Evolutionary conservation across 2,888 invertebrate species (phyloP), one percentile per base, ranked within the genome.

Genomic region (Agonopterix subpropinquella): DNA sequence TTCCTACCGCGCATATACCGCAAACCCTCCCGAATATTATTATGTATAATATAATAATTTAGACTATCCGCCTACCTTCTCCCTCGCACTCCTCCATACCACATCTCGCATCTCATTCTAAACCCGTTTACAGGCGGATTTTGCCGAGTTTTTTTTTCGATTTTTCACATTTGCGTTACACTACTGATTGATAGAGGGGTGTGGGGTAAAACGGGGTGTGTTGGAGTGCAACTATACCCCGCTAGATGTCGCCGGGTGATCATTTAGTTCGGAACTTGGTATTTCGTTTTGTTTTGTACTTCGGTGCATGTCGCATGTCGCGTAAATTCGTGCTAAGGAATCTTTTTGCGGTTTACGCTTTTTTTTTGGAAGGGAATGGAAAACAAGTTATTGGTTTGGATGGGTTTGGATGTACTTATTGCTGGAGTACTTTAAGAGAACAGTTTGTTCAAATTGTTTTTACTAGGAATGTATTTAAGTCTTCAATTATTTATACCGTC

Each of bases 1-100:
- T 69, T 10, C 39, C 49, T 51, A 43, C 45, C 51, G 54, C 10
- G 8, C 62, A 56, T 68, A 68, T 77, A 71, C 77, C 45, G 45
- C 45, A 53, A 55, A 65, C 63, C 64, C 70, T 61, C 67, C 70
- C 68, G 67, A 78, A 77, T 80, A 77, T 80, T 77, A 78, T 77
- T 80, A 80, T 74, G 77, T 80, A 77, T 79, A 77, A 76, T 77
- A 79, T 71, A 78, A 80, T 81, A 80, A 82, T 80, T 80, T 77
- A 78, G 81, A 74, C 78, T 70, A 77, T 74, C 66, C 71, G 65
- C 57, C 57, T 51, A 50, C 50, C 45, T 7, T 72, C 62, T 62
- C 72, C 72, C 57, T n/a, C 39, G 45, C 58, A 8, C 42, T 37
- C 2, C 2, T 2, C 42, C 0, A 9, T n/a, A 36, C 35, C 35